Conservation (phyloP, 2,888 invertebrate genomes). For the Erynnis tages region DNA sequence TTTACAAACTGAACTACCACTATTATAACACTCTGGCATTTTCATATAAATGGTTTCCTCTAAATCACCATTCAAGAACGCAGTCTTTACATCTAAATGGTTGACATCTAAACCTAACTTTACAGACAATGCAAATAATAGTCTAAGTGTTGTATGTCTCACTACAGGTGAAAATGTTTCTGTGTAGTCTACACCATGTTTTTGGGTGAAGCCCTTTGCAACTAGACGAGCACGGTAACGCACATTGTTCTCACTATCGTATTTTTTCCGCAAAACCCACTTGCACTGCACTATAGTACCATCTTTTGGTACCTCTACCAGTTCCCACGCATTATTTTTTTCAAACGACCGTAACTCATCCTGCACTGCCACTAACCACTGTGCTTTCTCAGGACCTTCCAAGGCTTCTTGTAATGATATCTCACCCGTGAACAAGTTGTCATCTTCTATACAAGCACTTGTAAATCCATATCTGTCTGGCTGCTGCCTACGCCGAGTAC, state of each 20-base stretch:
- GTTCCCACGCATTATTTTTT: conserved; percentile 3
- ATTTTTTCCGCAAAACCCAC: conserved; percentile 33
- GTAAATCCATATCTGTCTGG: conserved; percentile 27
- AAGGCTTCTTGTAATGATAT: conserved; percentile 10
- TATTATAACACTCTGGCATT: conserved; percentile 19
- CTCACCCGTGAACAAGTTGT: not conserved
- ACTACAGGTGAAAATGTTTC: conserved; percentile 32
- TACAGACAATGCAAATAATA: conserved; percentile 30
- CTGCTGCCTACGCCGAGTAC: conserved; percentile 16
- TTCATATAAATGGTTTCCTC: conserved; percentile 29
- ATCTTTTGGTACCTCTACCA: not conserved
- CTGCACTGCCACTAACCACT: not conserved
- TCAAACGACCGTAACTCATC: not conserved
- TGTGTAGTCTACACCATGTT: conserved; percentile 27
- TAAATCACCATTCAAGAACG: conserved; percentile 29
- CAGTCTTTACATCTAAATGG: conserved; percentile 32
- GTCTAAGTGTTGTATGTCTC: conserved; percentile 29
- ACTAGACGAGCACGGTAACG: conserved; percentile 28
- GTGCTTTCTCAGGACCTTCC: not conserved
- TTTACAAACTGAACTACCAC: conserved; percentile 10
- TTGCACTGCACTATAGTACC: conserved; percentile 29
- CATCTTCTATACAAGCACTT: conserved; percentile 16
- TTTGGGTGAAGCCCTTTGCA: conserved; percentile 30
- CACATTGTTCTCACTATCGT: conserved; percentile 26
- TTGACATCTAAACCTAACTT: conserved; percentile 24